Conservation (phyloP, 1,140 invertebrate genomes). For the Euschistus heros region DNA sequence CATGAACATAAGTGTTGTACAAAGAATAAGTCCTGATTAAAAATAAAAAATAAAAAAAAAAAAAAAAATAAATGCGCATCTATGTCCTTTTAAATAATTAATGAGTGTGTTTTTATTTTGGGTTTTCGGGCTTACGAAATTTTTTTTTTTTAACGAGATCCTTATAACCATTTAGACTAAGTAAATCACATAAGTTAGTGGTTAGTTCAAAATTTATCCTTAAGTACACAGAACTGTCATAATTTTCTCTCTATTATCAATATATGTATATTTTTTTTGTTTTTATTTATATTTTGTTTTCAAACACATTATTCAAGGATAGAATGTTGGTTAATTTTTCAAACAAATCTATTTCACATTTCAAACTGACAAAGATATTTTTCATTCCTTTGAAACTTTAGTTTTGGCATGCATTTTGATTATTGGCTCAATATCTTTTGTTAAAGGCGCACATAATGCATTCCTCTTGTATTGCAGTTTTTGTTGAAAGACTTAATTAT, state of each 20-base stretch:
- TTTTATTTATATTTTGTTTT: no score
- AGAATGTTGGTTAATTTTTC: no score
- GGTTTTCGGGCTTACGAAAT: constrained; percentile 16
- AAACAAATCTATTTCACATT: no score
- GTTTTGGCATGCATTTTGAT: constrained; percentile 2
- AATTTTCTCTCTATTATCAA: no score
- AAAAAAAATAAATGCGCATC: neutral
- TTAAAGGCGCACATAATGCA: constrained; percentile 18
- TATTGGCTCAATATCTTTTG: constrained; percentile 16
- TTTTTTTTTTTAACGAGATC: no score
- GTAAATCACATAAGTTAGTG: constrained; percentile 12
- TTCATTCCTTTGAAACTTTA: neutral
- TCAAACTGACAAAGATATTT: no score
- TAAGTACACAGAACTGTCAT: no score
- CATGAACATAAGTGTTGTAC: constrained; percentile 5
- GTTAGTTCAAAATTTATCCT: constrained; percentile 4
- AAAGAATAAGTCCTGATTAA: constrained; percentile 9
- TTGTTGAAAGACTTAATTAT: constrained; percentile 21
- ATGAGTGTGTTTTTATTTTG: constrained; percentile 21
- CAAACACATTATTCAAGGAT: no score
- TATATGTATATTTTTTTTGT: no score
- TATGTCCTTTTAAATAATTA: constrained; percentile 9
- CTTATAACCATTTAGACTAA: constrained; percentile 9
- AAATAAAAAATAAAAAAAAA: neutral
- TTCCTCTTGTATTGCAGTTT: constrained; percentile 19